Base-by-base conservation (phyloP, 2,888 invertebrate species). In the Micropterix aruncella region DNA sequence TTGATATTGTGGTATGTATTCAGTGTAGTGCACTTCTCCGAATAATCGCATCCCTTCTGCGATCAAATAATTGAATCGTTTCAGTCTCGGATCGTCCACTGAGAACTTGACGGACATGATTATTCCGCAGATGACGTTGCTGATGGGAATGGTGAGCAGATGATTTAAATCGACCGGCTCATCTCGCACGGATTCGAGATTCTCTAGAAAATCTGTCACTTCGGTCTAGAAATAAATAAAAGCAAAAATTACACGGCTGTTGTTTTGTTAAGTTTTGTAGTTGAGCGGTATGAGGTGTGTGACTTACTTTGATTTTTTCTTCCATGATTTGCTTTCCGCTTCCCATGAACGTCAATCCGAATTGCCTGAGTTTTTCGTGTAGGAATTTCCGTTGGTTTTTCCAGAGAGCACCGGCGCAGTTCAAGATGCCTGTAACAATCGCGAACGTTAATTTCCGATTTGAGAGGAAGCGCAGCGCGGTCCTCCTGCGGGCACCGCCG, bases 11-110 rank as follows among this genome's bases (percentile, higher is more conserved):
- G 92, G 90, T 50, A 92, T 77, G 57, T 89, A 91, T 61, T 89
- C 87, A 44, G 87, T 83, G 4, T 83, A 80, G 52, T 82, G 83
- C 38, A 91, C 77, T 55, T 85, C 80, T 7, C 89, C 88, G 57
- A 92, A 91, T 1, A 92, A 71, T 45, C 79, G 74, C 78, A 93
- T 92, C 19, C 93, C 93, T 65, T 93, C 92, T 56, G 91, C 90
- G 55, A 92, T 89, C n/a, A 91, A 72, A 51, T 74, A 69, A 74
- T 88, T 89, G 56, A 91, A 84, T 45, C 87, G 74, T 43, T 75
- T 73, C 63, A 92, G 92, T 43, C 82, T 75, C 3, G 67, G 65
- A 59, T 91, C 90, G 43, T 85, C 81, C 52, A 81, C 77, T 45
- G 79, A 77, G 63, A 91, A 93, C 38, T 89, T 75, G 3, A 87